These are phyloP conservation scores for Papilio helenus DNA, from an alignment of 1,140 invertebrate species.

Conservation along the genomic window DNA sequence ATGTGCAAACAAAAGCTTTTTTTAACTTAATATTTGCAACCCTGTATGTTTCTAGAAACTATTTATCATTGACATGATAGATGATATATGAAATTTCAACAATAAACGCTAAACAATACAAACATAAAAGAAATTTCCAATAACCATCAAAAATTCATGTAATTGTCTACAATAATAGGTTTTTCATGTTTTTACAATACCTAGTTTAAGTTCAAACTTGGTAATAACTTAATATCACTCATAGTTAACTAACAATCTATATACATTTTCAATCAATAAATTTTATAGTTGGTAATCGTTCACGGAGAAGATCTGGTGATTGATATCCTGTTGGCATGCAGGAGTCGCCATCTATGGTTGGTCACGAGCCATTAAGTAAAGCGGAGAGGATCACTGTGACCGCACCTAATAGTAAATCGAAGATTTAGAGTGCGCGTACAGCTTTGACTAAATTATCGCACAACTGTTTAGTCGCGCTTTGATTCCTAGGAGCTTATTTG, in stretches of 20 bases:
- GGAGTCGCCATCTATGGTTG: constrained; percentile 54
- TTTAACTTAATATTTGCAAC: background rate
- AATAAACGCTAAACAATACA: too few relatives aligned
- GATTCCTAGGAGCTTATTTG: too few relatives aligned
- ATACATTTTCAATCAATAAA: background rate
- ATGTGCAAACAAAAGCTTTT: background rate
- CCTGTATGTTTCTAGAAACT: background rate
- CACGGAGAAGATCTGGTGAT: constrained; percentile 48
- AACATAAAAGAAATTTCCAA: background rate
- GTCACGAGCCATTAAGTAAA: constrained; percentile 59
- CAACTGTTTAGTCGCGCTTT: too few relatives aligned
- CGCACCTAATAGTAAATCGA: constrained; percentile 3
- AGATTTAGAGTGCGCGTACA: background rate
- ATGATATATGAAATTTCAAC: background rate
- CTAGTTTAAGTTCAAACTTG: background rate
- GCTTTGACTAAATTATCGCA: too few relatives aligned
- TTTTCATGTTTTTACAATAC: background rate
- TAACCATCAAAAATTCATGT: too few relatives aligned
- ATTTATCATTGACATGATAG: background rate
- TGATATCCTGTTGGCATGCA: constrained; percentile 62
- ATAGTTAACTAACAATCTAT: background rate
- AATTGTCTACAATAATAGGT: background rate
- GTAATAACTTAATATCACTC: background rate
- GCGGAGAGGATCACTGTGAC: constrained; percentile 26
- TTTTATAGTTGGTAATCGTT: constrained; percentile 18